Conservation (phyloP, 2,888 invertebrate species). For the Chaetogeoica ovagalla region DNA sequence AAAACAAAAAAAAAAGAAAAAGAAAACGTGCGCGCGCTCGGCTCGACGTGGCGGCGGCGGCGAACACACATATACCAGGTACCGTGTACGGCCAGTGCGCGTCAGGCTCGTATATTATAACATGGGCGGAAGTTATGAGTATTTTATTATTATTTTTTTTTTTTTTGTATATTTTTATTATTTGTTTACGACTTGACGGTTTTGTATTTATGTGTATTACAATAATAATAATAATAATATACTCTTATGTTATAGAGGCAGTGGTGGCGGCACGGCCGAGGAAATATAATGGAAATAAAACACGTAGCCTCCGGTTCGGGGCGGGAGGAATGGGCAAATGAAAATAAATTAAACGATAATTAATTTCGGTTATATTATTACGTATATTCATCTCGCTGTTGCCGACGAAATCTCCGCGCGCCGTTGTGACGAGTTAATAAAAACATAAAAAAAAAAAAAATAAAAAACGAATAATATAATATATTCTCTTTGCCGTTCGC, state of each 20-base stretch:
- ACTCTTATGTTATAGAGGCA: neutral
- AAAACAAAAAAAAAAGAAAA: too few species aligned
- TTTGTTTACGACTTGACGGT: slow-evolving; percentile 52
- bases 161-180: slow-evolving; percentile 6
- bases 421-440: slow-evolving; percentile 51
- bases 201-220: slow-evolving; percentile 33
- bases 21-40: neutral
- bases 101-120: neutral
- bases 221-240: too few species aligned
- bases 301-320: neutral
- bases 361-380: slow-evolving; percentile 39
- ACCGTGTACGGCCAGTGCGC: neutral
- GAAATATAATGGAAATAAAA: slow-evolving; percentile 44
- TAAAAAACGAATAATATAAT: slow-evolving; percentile 35
- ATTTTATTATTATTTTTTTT: too few species aligned
- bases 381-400: neutral
- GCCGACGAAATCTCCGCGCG: neutral
- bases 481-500: slow-evolving; percentile 36
- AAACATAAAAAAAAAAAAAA: too few species aligned
- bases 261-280: slow-evolving; percentile 10
- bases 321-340: slow-evolving; percentile 47
- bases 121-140: slow-evolving; percentile 49
- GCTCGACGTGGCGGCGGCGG: neutral
- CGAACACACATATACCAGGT: too few species aligned
- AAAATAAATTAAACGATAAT: slow-evolving; percentile 53